phyloP scores from a whole-genome alignment of 2,113 vertebrate genomes.

The Nothobranchius kuhntae region DNA sequence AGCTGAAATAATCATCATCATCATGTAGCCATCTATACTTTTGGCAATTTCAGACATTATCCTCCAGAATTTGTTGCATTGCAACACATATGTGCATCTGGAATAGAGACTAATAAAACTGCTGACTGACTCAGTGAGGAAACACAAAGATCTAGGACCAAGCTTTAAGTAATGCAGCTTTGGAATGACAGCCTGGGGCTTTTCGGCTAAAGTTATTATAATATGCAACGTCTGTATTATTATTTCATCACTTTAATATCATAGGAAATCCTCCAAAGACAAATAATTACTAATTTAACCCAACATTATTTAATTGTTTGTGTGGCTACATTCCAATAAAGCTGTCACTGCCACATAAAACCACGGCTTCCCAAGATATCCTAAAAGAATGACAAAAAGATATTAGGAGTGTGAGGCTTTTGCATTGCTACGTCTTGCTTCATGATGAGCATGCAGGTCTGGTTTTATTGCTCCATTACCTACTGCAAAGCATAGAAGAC shows the following conservation, averaged over 20 bases:
- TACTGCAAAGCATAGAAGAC: constrained; percentile 1
- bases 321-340: constrained; percentile 2
- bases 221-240: neutral
- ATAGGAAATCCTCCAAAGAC: constrained; percentile 5
- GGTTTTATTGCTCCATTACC: constrained; percentile 18
- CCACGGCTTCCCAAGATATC: constrained; percentile 3
- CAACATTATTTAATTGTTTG: neutral
- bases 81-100: neutral
- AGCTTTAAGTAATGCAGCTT: neutral
- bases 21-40: neutral
- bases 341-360: constrained; percentile 2
- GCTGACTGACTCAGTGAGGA: too few relatives aligned
- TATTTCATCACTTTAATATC: neutral
- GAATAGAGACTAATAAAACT: neutral
- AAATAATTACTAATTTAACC: neutral
- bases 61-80: neutral
- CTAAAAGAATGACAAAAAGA: too few relatives aligned
- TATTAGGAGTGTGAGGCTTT: neutral
- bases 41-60: neutral
- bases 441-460: constrained; percentile 17
- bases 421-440: constrained; percentile 4
- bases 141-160: neutral
- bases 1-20: too few relatives aligned
- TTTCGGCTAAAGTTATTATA: neutral
- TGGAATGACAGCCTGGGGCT: neutral